Evolutionary conservation across 2,888 invertebrate species (phyloP).

Genomic region (Nezara viridula): DNA sequence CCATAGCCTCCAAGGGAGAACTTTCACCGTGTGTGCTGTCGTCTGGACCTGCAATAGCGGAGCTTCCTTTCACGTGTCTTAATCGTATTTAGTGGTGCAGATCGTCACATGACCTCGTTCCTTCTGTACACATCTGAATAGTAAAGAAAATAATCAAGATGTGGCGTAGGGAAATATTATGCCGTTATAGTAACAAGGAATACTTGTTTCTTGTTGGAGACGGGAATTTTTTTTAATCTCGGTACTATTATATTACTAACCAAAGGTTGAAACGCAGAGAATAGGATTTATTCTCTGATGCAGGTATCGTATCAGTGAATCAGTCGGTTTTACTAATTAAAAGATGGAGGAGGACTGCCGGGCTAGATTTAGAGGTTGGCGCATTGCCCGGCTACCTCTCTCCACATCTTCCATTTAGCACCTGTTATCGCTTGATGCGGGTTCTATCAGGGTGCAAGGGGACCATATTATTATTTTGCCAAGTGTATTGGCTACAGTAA

Average conservation of each 20-base stretch:
- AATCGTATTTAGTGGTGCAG: neutral
- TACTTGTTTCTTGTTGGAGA: too few species aligned
- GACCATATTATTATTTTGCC: too few species aligned
- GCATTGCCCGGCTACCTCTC: neutral
- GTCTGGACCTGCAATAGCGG: neutral
- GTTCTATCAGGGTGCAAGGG: neutral
- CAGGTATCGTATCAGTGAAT: neutral
- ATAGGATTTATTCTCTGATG: too few species aligned
- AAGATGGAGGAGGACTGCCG: neutral
- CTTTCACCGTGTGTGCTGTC: neutral
- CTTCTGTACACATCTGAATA: neutral
- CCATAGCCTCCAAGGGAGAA: neutral
- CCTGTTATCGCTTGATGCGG: neutral
- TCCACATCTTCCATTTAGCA: constrained; percentile 22
- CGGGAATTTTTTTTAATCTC: too few species aligned
- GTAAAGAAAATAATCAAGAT: too few species aligned
- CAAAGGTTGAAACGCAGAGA: too few species aligned
- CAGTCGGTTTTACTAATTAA: neutral
- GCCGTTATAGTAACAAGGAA: too few species aligned
- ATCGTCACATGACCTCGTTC: neutral
- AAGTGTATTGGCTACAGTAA: too few species aligned
- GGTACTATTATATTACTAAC: too few species aligned
- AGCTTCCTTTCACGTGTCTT: neutral
- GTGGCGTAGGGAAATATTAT: too few species aligned
- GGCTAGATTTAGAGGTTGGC: neutral